phyloP scores from a whole-genome alignment of 2,113 vertebrate species.

The Alaudala cheleensis region DNA sequence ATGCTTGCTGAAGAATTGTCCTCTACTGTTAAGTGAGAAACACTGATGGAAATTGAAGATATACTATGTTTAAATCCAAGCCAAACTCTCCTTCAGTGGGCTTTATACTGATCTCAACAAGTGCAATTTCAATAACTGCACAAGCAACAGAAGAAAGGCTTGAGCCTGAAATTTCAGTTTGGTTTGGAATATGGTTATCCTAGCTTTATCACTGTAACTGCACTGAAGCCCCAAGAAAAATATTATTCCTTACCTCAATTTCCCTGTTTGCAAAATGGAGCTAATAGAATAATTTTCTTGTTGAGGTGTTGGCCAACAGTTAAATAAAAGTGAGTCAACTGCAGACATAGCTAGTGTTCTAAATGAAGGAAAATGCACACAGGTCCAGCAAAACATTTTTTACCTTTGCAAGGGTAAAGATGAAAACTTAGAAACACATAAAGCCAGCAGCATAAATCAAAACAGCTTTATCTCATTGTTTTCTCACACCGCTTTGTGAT shows the following conservation, averaged over 20 bases:
- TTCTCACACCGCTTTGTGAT: neutral
- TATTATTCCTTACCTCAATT: neutral
- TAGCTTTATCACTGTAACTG: neutral
- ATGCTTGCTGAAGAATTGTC: slow-evolving; percentile 71
- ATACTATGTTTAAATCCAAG: slow-evolving; percentile 62
- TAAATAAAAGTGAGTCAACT: neutral
- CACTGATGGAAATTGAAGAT: slow-evolving; percentile 64
- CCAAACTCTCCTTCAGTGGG: neutral
- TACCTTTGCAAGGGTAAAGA: neutral
- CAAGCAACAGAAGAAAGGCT: neutral
- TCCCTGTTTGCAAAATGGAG: neutral
- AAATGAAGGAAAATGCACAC: neutral
- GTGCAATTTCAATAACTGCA: neutral
- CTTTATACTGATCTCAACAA: neutral
- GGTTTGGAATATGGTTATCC: neutral
- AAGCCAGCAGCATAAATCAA: neutral
- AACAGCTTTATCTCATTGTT: neutral
- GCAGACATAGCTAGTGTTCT: neutral
- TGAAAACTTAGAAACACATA: neutral
- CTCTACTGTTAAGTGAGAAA: slow-evolving; percentile 74
- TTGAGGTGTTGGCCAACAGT: neutral
- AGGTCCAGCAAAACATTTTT: neutral
- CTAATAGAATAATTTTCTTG: neutral
- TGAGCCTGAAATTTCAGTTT: neutral
- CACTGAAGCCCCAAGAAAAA: neutral